phyloP scores from a whole-genome alignment of 2,888 invertebrate genomes.

The Cheilosia vulpina region DNA sequence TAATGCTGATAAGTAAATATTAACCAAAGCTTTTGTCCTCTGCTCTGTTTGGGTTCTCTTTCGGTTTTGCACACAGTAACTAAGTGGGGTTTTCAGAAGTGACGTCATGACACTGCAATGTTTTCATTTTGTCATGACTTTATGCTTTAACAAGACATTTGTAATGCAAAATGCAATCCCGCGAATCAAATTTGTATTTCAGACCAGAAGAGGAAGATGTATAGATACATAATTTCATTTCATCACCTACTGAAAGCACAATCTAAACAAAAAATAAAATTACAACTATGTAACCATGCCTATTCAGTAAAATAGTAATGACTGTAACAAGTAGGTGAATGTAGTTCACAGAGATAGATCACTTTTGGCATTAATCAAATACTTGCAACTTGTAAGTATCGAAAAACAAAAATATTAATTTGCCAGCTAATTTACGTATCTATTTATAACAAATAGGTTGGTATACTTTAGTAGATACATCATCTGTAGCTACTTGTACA shows the following conservation, averaged over 20 bases:
- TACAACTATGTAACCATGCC: background rate
- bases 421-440: conserved; percentile 25
- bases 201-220: background rate
- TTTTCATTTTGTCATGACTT: conserved; percentile 22
- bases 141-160: conserved; percentile 22
- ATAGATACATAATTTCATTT: too few species aligned
- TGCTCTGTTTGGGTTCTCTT: conserved; percentile 20
- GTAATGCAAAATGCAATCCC: conserved; percentile 13
- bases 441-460: conserved; percentile 36
- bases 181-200: conserved; percentile 30
- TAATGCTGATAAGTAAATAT: conserved; percentile 35
- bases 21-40: conserved; percentile 22
- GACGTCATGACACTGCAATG: conserved; percentile 57
- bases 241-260: background rate
- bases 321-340: background rate
- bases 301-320: background rate
- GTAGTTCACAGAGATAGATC: background rate
- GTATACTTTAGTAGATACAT: conserved; percentile 2
- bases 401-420: background rate
- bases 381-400: background rate
- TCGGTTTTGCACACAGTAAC: conserved; percentile 19
- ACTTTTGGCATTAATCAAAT: background rate
- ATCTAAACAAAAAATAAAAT: background rate
- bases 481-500: background rate
- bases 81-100: conserved; percentile 3